A percentile compares a stretch with the other conserved stretches of the same genome.
These are phyloP conservation scores for Patagioenas fasciata DNA, from an alignment of 2,113 vertebrate genomes.

Conservation along the genomic window DNA sequence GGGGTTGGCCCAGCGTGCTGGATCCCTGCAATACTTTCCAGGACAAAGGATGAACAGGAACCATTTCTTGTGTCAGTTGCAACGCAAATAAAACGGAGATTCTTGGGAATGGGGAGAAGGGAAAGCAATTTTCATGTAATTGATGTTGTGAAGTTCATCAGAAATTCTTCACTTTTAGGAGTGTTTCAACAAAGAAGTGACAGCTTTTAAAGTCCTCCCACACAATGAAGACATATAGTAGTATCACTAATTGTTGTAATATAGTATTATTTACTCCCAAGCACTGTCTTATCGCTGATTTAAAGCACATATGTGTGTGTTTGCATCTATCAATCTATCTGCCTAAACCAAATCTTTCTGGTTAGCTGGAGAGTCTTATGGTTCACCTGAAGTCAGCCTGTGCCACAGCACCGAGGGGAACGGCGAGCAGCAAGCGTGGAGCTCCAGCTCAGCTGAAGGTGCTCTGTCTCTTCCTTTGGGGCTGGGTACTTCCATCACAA, in stretches of 20 bases:
- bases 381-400: background rate
- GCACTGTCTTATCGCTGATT: background rate
- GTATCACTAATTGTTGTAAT: background rate
- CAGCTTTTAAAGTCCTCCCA: conserved; percentile 2
- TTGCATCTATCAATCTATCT: background rate
- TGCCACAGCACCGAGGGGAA: background rate
- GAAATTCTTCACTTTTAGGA: background rate
- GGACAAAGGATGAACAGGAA: background rate
- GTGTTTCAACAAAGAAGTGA: background rate
- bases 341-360: background rate
- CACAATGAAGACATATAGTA: background rate
- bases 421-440: background rate
- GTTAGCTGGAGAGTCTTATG: background rate
- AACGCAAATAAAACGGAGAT: background rate
- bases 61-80: background rate
- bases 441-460: background rate
- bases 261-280: background rate
- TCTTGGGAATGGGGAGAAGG: background rate
- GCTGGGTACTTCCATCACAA: background rate
- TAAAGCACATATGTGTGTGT: background rate
- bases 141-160: background rate
- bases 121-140: background rate
- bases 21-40: background rate
- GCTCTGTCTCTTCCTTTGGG: background rate
- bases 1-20: background rate